These are phyloP conservation scores for Synergus japonicus DNA, from an alignment of 2,888 invertebrate genomes.

Conservation along the genomic window DNA sequence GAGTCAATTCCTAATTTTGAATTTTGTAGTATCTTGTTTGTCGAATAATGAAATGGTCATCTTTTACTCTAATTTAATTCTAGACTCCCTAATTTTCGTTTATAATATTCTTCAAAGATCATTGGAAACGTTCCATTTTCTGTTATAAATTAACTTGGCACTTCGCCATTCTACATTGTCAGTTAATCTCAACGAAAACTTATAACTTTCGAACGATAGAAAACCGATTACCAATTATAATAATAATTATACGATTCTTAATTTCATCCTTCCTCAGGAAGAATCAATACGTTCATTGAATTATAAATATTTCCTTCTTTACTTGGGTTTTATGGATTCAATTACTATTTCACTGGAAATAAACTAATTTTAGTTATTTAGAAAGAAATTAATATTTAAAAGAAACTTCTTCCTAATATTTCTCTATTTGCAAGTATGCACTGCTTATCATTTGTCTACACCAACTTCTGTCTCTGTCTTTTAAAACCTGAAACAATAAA, in stretches of 20 bases:
- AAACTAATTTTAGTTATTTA: not conserved
- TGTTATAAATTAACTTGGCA: conserved; percentile 11
- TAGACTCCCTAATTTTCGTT: not conserved
- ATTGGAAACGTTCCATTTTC: not conserved
- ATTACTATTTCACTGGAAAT: not conserved
- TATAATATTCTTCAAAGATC: not conserved
- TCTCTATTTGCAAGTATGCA: not conserved
- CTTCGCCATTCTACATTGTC: conserved; percentile 10
- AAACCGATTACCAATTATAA: not conserved
- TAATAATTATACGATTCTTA: too few species aligned
- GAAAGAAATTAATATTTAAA: not conserved
- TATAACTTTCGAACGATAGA: not conserved
- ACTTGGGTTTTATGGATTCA: too few species aligned
- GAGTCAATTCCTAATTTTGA: too few species aligned
- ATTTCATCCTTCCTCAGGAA: too few species aligned
- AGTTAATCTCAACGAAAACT: conserved; percentile 11
- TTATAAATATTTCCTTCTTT: too few species aligned
- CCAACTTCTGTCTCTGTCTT: not conserved
- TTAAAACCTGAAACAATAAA: not conserved
- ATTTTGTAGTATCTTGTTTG: too few species aligned
- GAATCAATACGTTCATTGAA: too few species aligned
- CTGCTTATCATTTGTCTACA: not conserved
- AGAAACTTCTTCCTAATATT: not conserved
- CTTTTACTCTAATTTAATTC: not conserved
- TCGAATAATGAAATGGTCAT: not conserved